phyloP scores from a whole-genome alignment of 2,888 invertebrate genomes.

The Pseudanteris insignis region DNA sequence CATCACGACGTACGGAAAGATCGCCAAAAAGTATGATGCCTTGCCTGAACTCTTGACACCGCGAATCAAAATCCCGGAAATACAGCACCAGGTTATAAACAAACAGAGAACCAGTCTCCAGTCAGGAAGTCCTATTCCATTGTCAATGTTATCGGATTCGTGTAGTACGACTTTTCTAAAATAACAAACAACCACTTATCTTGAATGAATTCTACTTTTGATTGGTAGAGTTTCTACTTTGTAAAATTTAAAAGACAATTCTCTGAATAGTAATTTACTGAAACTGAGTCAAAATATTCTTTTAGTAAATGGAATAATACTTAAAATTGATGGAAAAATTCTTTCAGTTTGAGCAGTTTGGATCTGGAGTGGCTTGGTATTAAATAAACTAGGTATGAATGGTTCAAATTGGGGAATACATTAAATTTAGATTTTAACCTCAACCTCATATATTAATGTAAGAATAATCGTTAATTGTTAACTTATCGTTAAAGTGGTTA shows the following conservation, averaged over 20 bases:
- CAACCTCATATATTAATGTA: neutral
- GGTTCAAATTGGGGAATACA: neutral
- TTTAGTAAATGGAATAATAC: too few relatives aligned
- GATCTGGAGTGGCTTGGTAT: too few relatives aligned
- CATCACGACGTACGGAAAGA: constrained; percentile 75
- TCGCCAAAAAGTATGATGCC: constrained; percentile 76
- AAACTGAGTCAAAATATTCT: too few relatives aligned
- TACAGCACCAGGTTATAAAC: constrained; percentile 68
- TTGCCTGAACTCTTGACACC: constrained; percentile 73
- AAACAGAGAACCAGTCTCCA: constrained; percentile 70
- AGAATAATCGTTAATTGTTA: too few relatives aligned
- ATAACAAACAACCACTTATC: neutral
- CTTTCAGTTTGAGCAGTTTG: too few relatives aligned
- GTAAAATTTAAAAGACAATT: too few relatives aligned
- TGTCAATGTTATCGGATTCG: constrained; percentile 67
- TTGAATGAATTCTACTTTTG: too few relatives aligned
- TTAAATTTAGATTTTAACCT: neutral
- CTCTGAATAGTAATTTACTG: too few relatives aligned
- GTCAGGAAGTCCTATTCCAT: constrained; percentile 70
- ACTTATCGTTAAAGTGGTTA: neutral
- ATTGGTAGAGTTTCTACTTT: too few relatives aligned
- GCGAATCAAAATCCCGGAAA: constrained; percentile 69
- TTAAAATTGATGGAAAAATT: too few relatives aligned
- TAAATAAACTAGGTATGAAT: too few relatives aligned
- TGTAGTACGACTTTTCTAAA: constrained; percentile 69